A percentile compares a stretch with the other conserved stretches of the same genome.
Conservation (phyloP, 2,113 vertebrate genomes). For the Macrotis lagotis region DNA sequence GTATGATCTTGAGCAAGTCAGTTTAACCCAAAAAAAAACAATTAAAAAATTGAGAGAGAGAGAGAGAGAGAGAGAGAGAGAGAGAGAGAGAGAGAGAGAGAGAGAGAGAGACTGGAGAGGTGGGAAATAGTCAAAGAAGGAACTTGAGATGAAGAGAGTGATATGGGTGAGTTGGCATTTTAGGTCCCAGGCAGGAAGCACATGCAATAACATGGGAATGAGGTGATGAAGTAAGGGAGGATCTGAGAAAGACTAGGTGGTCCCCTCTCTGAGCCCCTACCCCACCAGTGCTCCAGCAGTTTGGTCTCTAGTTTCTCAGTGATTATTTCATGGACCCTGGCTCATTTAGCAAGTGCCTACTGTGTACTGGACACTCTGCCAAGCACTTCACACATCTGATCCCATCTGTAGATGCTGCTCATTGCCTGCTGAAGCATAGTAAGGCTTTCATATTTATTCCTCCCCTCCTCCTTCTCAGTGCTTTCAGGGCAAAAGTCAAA, state of each 20-base stretch:
- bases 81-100: too few species aligned
- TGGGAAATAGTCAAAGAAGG: background rate
- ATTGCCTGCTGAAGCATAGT: background rate
- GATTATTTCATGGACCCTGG: background rate
- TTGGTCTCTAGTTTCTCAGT: background rate
- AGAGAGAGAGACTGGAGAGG: too few species aligned
- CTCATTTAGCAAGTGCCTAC: background rate
- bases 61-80: too few species aligned
- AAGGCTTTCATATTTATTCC: background rate
- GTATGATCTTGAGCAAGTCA: too few species aligned
- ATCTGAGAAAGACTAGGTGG: background rate
- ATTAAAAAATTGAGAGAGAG: too few species aligned
- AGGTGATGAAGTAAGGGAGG: background rate
- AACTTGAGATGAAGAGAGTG: background rate
- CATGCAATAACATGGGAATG: too few species aligned
- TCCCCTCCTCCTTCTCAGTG: background rate
- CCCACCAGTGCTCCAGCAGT: background rate
- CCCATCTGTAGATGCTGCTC: too few species aligned
- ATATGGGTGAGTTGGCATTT: too few species aligned
- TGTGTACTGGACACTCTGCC: background rate
- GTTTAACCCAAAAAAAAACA: too few species aligned
- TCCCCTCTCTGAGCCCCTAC: background rate
- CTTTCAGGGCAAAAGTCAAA: too few species aligned
- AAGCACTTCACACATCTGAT: background rate
- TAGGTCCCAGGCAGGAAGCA: too few species aligned